Evolutionary conservation across 2,888 invertebrate species (phyloP).

Genomic region (Lasioglossum villosulum): DNA sequence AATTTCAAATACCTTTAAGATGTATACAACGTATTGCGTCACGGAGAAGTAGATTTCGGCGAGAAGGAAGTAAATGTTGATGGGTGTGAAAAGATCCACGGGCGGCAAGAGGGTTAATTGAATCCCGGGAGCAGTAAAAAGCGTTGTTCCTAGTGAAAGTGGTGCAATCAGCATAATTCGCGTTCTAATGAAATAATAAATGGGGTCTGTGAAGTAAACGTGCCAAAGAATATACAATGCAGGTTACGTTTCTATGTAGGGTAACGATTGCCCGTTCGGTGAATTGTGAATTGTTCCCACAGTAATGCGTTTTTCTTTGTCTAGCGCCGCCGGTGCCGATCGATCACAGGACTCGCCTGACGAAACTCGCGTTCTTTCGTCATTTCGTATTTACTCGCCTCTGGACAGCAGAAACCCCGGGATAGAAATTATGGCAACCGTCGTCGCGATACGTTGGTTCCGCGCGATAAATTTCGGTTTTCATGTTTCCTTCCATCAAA

Average conservation of each 20-base stretch:
- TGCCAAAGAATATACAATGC: constrained; percentile 53
- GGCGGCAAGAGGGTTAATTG: not conserved
- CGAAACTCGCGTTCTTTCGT: constrained; percentile 68
- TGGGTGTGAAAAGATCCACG: constrained; percentile 9
- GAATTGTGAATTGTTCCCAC: constrained; percentile 68
- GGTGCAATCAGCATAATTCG: constrained; percentile 32
- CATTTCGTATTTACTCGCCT: constrained; percentile 61
- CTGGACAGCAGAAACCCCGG: constrained; percentile 52
- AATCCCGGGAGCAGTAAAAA: not conserved
- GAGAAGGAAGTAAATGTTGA: not conserved
- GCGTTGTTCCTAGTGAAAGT: constrained; percentile 10
- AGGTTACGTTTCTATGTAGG: constrained; percentile 40
- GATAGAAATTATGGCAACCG: constrained; percentile 47
- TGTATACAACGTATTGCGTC: not conserved
- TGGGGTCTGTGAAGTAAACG: constrained; percentile 43
- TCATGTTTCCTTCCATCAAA: constrained; percentile 2
- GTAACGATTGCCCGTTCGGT: constrained; percentile 51
- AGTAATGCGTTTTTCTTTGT: constrained; percentile 59
- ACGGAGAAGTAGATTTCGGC: not conserved
- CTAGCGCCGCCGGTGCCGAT: constrained; percentile 53
- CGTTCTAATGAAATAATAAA: constrained; percentile 56
- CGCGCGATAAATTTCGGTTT: constrained; percentile 12
- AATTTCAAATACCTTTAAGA: not conserved
- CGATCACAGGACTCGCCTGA: constrained; percentile 63
- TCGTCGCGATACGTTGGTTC: constrained; percentile 17